Evolutionary conservation across 1,140 invertebrate species (phyloP), one percentile per base, ranked within the genome.

Genomic region (Drosophila saltans): DNA sequence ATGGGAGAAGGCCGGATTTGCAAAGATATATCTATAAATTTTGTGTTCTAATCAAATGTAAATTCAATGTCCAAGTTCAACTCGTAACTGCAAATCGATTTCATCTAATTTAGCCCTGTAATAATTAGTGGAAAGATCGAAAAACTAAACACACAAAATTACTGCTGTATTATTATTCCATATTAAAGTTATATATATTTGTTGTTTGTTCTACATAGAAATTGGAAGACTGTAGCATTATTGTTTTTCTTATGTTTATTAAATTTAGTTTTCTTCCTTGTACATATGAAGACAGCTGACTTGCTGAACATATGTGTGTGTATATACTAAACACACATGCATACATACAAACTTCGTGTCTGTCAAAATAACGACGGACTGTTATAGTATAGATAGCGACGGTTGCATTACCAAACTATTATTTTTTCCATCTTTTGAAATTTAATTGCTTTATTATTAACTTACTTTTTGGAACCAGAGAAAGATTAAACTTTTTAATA

Each of bases 111-210:
- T 88, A 86, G 83, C 80, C 75, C 75, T 62, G 59, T 86, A 86
- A 86, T 83, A 88, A 88, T 59, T 80, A 86, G 83, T 88, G 83
- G 65, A 74, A 58, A 9, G 33, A 59, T 26, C 45, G 28, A 57
- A 57, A 57, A 57, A 26, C n/a, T 57, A 73, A 80, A 66, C 66
- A 74, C 71, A 83, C 70, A 69, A 69, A 72, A 82, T 88, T 72
- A 78, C 75, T 72, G 70, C 80, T 88, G 84, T 88, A 88, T 89
- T 88, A 88, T 88, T 88, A 88, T 88, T 88, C 83, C 83, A 89
- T 88, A 78, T 68, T 62, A 62, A 88, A 45, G 40, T 64, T 63
- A 78, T 77, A 78, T 77, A 79, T 83, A 82, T 86, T 82, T 81
- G 83, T 88, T 88, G 83, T 88, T 78, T 55, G 77, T 72, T 59